Evolutionary conservation across 2,797 vertebrate genomes (phyloP), one percentile per base, ranked within the genome.

Genomic region (Sandelia bainsii): DNA sequence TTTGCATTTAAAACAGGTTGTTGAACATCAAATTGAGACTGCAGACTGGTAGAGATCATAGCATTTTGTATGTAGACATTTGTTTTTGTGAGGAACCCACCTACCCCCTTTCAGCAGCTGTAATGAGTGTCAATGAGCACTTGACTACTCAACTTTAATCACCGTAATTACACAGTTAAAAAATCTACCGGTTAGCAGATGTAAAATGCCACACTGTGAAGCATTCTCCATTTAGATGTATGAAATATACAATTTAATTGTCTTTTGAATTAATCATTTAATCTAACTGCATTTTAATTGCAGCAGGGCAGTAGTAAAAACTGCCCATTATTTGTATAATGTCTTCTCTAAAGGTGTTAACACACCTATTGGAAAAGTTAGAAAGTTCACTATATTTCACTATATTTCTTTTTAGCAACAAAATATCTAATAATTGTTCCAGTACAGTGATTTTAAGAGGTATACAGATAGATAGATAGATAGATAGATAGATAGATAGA

Each of bases 111-210:
- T 3, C 54, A 49, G 63, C 16, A 57, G 16, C 45, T 20, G n/a
- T 72, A 54, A 69, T 59, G n/a, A 81, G 63, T 67, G 40, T 82
- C 72, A 74, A 22, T 75, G 67, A 85, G 19, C 52, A 57, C 58
- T 78, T 77, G 51, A 86, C 71, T 48, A 40, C 19, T 67, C 46
- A 25, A 64, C 69, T 79, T 57, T 46, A 81, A 16, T 66, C 62
- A 67, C 22, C 9, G 45, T 75, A 81, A 79, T 83, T 74, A 52
- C 19, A 42, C 62, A 62, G 49, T 42, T n/a, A 57, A 32, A 29
- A 27, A 72, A 77, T 69, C 5, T 8, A 57, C 51, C 34, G 58
- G 71, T 79, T 50, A 59, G 25, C 37, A 23, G 2, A 20, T 52
- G 62, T 27, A 34, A 80, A 73, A 53, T 63, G 11, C 37, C 29